Percentiles rank a stretch among this genome's conserved stretches.
These are phyloP conservation scores for Drosophila parthenogenetica DNA, from an alignment of 2,888 invertebrate species.

Conservation along the genomic window DNA sequence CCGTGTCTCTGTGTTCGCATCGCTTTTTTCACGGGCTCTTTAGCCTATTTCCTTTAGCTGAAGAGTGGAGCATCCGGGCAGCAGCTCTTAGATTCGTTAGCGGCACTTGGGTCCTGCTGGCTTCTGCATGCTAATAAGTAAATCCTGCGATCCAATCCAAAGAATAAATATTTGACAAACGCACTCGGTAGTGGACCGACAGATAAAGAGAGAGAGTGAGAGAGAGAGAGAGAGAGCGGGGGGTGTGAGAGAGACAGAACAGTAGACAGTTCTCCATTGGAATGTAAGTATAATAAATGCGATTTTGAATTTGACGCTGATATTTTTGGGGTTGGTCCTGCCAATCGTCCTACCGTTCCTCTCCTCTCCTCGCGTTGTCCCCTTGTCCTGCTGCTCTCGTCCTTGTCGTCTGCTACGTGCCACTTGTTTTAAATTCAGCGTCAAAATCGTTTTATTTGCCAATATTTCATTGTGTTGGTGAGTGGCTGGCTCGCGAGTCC, in stretches of 20 bases:
- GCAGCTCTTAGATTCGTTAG: conserved; percentile 67
- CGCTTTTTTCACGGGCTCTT: conserved; percentile 70
- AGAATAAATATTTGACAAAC: conserved; percentile 82
- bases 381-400: background rate
- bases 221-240: too few species aligned
- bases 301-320: conserved; percentile 72
- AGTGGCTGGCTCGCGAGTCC: conserved; percentile 47
- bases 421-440: conserved; percentile 84
- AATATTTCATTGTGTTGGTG: conserved; percentile 79
- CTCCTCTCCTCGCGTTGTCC: background rate
- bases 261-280: conserved; percentile 41
- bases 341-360: conserved; percentile 2
- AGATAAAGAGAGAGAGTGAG: too few species aligned
- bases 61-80: conserved; percentile 59
- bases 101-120: conserved; percentile 45
- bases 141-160: conserved; percentile 80
- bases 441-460: conserved; percentile 84
- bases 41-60: conserved; percentile 71
- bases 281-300: conserved; percentile 80
- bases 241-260: background rate
- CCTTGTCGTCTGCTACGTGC: conserved; percentile 67
- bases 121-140: conserved; percentile 76
- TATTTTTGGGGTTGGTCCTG: conserved; percentile 41
- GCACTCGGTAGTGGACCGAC: conserved; percentile 52
- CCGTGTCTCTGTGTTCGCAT: conserved; percentile 41